Evolutionary conservation across 2,797 vertebrate genomes (phyloP).

Genomic region (Apogon hyalosoma): DNA sequence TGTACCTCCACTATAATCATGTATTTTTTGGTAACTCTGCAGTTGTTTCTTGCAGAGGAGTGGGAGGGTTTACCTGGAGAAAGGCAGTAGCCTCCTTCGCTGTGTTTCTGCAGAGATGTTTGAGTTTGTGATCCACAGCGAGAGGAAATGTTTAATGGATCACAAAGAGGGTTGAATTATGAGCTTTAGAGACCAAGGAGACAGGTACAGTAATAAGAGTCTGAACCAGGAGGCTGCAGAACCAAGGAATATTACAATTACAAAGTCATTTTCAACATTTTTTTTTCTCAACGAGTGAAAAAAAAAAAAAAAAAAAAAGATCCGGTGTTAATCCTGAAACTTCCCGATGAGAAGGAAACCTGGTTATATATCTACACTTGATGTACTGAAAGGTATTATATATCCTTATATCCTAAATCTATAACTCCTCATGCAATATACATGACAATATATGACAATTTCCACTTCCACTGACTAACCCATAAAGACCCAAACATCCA

Average conservation of each 20-base stretch:
- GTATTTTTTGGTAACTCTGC: neutral
- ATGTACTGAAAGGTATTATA: too few relatives aligned
- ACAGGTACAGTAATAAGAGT: conserved; percentile 10
- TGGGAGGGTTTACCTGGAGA: neutral
- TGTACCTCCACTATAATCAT: neutral
- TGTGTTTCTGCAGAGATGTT: conserved; percentile 8
- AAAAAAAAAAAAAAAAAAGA: too few relatives aligned
- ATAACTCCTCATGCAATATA: too few relatives aligned
- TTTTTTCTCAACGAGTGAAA: too few relatives aligned
- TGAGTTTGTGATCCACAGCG: conserved; percentile 20
- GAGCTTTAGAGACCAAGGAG: conserved; percentile 17
- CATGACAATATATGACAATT: too few relatives aligned
- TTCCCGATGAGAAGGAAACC: neutral
- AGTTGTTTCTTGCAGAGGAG: neutral
- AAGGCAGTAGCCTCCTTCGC: conserved; percentile 4
- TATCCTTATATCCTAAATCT: too few relatives aligned
- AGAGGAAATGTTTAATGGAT: conserved; percentile 33
- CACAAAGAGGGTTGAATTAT: conserved; percentile 14
- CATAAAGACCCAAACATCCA: too few relatives aligned
- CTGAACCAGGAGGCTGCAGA: neutral
- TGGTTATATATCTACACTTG: too few relatives aligned
- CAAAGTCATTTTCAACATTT: neutral
- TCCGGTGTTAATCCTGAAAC: neutral
- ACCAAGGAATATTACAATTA: neutral
- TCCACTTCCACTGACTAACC: too few relatives aligned